phyloP scores from a whole-genome alignment of 2,113 vertebrate species.

The Aythya baeri region DNA sequence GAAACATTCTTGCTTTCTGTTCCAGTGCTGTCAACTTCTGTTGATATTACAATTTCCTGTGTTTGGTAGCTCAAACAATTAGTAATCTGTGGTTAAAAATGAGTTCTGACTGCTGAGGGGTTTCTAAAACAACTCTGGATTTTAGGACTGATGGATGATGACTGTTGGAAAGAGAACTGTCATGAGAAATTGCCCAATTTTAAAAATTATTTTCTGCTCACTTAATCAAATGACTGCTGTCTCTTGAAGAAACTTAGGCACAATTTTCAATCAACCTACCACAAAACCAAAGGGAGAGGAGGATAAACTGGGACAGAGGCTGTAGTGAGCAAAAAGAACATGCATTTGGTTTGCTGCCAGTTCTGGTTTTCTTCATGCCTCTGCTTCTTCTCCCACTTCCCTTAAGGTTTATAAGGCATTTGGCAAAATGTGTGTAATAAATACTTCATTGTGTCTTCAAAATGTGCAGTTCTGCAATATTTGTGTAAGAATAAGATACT shows the following conservation, averaged over 20 bases:
- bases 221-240: neutral
- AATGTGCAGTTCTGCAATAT: neutral
- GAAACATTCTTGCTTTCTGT: neutral
- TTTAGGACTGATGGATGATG: neutral
- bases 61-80: neutral
- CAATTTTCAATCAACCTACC: neutral
- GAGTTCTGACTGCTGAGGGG: neutral
- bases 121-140: neutral
- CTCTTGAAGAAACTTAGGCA: neutral
- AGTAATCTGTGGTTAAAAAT: neutral
- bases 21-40: neutral
- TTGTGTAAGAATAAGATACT: neutral
- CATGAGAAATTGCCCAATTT: neutral
- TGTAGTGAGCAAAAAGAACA: neutral
- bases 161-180: neutral
- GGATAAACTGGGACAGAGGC: neutral
- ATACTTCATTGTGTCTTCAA: neutral
- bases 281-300: neutral
- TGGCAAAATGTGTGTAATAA: neutral
- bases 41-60: neutral
- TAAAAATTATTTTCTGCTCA: neutral
- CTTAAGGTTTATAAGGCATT: neutral
- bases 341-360: neutral
- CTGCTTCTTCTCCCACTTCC: neutral
- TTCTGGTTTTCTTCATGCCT: neutral